Conservation (phyloP, 2,113 vertebrate genomes). For the Otolemur garnettii region DNA sequence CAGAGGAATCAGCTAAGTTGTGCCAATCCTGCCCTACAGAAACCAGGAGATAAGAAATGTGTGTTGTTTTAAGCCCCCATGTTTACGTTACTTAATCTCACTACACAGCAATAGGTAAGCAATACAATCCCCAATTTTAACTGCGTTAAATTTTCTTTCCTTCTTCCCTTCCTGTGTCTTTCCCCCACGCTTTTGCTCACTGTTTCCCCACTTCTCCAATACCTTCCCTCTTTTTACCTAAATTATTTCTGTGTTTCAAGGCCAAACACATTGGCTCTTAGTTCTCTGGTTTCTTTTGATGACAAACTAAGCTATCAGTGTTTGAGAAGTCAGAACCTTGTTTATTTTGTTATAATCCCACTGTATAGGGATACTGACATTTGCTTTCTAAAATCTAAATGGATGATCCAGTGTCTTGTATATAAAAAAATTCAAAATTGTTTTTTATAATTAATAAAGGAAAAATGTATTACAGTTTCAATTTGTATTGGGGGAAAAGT, state of each 20-base stretch:
- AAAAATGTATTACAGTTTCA: neutral
- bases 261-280: neutral
- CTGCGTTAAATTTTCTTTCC: neutral
- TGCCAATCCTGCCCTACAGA: neutral
- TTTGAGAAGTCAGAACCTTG: neutral
- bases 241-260: slow-evolving; percentile 10
- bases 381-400: slow-evolving; percentile 42
- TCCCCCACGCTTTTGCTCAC: neutral
- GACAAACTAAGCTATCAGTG: neutral
- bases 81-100: neutral
- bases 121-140: neutral
- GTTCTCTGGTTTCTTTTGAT: neutral
- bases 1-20: neutral
- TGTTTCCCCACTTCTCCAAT: neutral
- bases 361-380: neutral
- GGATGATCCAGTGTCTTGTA: neutral
- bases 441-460: neutral
- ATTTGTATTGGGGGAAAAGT: neutral
- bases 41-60: neutral
- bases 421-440: neutral
- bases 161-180: slow-evolving; percentile 40
- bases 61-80: neutral
- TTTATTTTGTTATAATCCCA: slow-evolving; percentile 13
- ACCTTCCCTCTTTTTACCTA: neutral
- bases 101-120: neutral